Evolutionary conservation across 1,140 invertebrate species (phyloP), one percentile per base, ranked within the genome.

Genomic region (Araneus ventricosus): DNA sequence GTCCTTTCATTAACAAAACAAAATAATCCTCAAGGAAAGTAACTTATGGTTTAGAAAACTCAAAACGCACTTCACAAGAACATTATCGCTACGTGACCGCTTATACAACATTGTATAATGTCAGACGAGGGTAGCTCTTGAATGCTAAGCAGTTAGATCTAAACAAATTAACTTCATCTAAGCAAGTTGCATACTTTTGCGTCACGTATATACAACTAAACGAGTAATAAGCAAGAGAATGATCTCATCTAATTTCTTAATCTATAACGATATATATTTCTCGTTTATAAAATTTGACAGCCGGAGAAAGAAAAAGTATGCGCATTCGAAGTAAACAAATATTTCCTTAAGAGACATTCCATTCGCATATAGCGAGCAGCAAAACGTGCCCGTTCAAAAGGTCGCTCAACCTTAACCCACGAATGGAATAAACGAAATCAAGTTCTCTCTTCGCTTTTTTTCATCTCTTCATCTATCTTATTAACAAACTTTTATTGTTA

Each of bases 401-500:
- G 88, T 90, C 88, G 52, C 70, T 90, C 88, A 90, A 90, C 88
- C 70, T 90, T 90, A 79, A 90, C 88, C 67, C 30, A 14, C 52
- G 37, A 70, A 87, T 87, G 20, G 27, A 75, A 75, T 75, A 27
- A 75, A 75, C 59, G 86, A 88, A 90, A 90, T 90, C 88, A 90
- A 90, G 88, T 90, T 90, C 88, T 90, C 88, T 59, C 70, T 34
- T 27, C 8, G 17, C 70, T 37, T 88, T 88, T 75, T 88, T 75
- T 75, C 67, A 88, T 88, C 87, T 59, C 45, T 57, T 59, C 41
- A 57, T 37, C 75, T 90, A 57, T 80, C 88, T 90, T 80, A 90
- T 90, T 90, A 90, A 75, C 70, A 6, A 75, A 75, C 67, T 79
- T 80, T 90, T 90, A 90, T 90, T 90, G 88, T 90, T 90, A 80